These are phyloP conservation scores for Poeciliopsis occidentalis DNA, from an alignment of 2,113 vertebrate genomes.

Conservation along the genomic window DNA sequence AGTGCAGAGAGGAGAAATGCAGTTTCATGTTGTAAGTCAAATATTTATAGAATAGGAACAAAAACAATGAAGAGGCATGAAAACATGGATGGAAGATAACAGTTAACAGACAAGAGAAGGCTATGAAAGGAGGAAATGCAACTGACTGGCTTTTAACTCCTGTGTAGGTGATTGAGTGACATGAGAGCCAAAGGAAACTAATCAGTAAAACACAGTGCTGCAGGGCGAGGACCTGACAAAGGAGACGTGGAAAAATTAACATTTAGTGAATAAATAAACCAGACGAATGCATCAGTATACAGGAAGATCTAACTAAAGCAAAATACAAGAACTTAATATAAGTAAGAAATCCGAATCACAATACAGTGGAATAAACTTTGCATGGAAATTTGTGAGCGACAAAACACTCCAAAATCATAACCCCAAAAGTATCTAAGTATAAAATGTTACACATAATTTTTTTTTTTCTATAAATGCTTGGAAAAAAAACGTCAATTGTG, in stretches of 20 bases:
- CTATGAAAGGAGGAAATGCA: neutral
- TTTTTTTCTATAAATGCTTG: neutral
- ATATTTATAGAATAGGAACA: neutral
- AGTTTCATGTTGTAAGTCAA: neutral
- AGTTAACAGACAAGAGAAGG: neutral
- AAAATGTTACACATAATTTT: neutral
- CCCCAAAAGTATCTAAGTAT: neutral
- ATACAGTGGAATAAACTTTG: too few species aligned
- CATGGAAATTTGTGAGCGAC: neutral
- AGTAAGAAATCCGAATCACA: neutral
- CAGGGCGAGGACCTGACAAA: neutral
- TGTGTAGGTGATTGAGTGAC: neutral
- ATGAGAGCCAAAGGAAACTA: neutral
- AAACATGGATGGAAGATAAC: neutral
- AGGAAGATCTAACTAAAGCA: neutral
- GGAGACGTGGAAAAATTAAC: neutral
- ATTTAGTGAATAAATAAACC: neutral
- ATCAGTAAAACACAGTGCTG: neutral
- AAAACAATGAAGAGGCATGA: neutral
- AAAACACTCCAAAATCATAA: neutral
- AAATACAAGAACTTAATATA: neutral
- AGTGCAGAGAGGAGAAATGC: neutral
- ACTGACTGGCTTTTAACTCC: neutral
- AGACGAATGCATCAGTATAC: neutral
- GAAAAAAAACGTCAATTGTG: neutral